These are phyloP conservation scores for Sympetrum striolatum DNA, from an alignment of 2,888 invertebrate species.

Conservation along the genomic window DNA sequence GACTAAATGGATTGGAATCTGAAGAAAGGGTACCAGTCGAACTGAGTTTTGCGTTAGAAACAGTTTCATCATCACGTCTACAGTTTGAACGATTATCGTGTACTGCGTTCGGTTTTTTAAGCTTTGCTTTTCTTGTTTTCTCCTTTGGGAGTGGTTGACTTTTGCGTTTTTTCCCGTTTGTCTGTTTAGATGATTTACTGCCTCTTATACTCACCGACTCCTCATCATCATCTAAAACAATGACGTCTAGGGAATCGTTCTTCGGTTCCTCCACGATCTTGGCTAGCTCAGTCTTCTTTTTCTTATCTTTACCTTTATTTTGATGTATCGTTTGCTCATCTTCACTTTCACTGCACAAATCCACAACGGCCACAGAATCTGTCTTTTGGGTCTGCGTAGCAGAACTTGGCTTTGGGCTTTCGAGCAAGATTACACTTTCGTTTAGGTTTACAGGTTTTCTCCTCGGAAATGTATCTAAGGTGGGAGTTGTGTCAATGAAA, in stretches of 20 bases:
- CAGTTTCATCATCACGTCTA: too few relatives aligned
- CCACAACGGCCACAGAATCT: not conserved
- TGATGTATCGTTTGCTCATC: not conserved
- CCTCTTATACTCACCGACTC: not conserved
- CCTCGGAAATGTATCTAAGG: not conserved
- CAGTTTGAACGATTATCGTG: too few relatives aligned
- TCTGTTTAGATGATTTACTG: not conserved
- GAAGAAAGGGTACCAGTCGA: too few relatives aligned
- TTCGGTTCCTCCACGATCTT: not conserved
- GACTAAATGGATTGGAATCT: too few relatives aligned
- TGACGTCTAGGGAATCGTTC: not conserved
- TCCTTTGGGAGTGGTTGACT: too few relatives aligned
- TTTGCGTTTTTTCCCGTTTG: too few relatives aligned
- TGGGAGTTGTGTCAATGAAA: constrained; percentile 16
- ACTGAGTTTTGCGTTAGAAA: too few relatives aligned
- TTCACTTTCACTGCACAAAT: constrained; percentile 11
- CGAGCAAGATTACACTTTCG: not conserved
- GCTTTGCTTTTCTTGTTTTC: too few relatives aligned
- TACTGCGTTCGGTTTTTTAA: too few relatives aligned
- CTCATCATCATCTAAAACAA: constrained; percentile 2
- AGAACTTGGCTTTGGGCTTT: not conserved
- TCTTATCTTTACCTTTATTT: not conserved
- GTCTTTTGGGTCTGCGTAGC: not conserved
- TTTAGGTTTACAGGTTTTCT: not conserved
- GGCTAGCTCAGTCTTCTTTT: not conserved